Conservation (phyloP, 2,797 vertebrate species). For the Orientallactaga sibirica region DNA sequence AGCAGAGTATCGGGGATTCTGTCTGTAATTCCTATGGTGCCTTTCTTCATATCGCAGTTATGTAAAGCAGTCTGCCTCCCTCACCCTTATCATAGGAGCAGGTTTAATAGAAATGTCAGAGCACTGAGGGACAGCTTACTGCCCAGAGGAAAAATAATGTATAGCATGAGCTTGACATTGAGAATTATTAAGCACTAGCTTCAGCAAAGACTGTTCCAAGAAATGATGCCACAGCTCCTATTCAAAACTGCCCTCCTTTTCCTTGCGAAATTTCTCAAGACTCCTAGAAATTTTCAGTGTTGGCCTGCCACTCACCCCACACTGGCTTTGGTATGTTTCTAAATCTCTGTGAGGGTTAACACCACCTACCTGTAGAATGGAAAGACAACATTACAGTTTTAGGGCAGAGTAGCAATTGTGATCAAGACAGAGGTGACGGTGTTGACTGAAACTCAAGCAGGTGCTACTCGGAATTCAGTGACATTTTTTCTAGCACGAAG, state of each 20-base stretch:
- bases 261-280: conserved; percentile 9
- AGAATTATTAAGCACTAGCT: not conserved
- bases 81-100: not conserved
- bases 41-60: not conserved
- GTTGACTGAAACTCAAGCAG: not conserved
- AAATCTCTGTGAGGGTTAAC: not conserved
- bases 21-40: not conserved
- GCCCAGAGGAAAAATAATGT: not conserved
- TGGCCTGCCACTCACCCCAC: not conserved
- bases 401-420: not conserved
- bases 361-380: conserved; percentile 27
- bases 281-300: not conserved
- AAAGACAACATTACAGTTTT: not conserved
- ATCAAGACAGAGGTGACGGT: not conserved
- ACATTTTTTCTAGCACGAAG: not conserved
- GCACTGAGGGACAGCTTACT: not conserved
- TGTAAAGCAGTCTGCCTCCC: not conserved
- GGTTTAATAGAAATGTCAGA: conserved; percentile 21
- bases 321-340: not conserved
- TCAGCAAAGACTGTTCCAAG: not conserved
- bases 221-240: not conserved
- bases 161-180: not conserved
- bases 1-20: not conserved
- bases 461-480: not conserved
- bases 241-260: conserved; percentile 21